Percentiles rank a stretch among this genome's conserved stretches.
These are phyloP conservation scores for Drosophila pseudotalamancana DNA, from an alignment of 2,888 invertebrate species.

Conservation along the genomic window DNA sequence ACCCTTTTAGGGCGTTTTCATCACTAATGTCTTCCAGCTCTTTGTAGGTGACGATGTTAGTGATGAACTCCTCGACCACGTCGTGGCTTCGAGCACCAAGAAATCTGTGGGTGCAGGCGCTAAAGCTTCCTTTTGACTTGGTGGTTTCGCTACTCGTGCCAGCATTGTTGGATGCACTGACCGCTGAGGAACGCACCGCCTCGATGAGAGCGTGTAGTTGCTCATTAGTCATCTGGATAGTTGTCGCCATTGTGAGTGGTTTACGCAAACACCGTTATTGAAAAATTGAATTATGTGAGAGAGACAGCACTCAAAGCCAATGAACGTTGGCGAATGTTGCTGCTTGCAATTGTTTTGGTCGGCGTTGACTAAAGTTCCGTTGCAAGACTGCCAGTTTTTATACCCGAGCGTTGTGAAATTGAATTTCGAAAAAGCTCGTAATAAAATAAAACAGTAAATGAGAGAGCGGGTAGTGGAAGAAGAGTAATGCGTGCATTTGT, in stretches of 20 bases:
- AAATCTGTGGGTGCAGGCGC: slow-evolving; percentile 71
- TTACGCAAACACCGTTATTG: slow-evolving; percentile 12
- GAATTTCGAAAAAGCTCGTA: slow-evolving; percentile 54
- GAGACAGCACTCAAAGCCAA: slow-evolving; percentile 64
- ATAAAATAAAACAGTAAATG: slow-evolving; percentile 1
- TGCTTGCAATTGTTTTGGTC: slow-evolving; percentile 36
- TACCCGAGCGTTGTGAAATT: slow-evolving; percentile 59
- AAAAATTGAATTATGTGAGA: not conserved
- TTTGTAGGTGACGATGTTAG: slow-evolving; percentile 77
- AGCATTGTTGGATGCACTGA: slow-evolving; percentile 39
- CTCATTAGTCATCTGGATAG: slow-evolving; percentile 77
- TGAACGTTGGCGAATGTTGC: slow-evolving; percentile 58
- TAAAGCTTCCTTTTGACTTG: slow-evolving; percentile 77
- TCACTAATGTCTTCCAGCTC: slow-evolving; percentile 80
- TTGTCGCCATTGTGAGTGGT: slow-evolving; percentile 50
- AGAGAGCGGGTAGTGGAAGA: not conserved
- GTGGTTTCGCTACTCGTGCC: slow-evolving; percentile 7
- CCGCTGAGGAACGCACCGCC: slow-evolving; percentile 64
- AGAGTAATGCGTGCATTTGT: not conserved
- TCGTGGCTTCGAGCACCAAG: slow-evolving; percentile 79
- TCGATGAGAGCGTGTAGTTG: slow-evolving; percentile 80
- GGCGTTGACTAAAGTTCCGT: slow-evolving; percentile 45
- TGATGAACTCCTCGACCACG: slow-evolving; percentile 82
- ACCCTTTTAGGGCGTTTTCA: slow-evolving; percentile 79
- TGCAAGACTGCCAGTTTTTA: slow-evolving; percentile 30